Conservation (phyloP, 2,888 invertebrate species). For the Nephrotoma guestfalica region DNA sequence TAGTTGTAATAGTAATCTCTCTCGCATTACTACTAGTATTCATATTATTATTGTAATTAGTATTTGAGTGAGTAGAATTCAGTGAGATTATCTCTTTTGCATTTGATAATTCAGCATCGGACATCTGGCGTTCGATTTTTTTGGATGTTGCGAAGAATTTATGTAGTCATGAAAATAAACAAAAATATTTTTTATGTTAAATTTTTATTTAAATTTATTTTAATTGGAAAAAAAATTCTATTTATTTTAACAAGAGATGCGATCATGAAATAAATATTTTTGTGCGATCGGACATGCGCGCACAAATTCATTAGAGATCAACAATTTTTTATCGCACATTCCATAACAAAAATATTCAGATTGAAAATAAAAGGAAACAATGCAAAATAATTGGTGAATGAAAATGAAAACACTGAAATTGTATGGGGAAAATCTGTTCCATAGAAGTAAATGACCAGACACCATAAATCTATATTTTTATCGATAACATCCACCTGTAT, state of each 20-base stretch:
- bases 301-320: background rate
- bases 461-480: background rate
- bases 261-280: background rate
- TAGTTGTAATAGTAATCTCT: background rate
- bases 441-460: background rate
- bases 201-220: background rate
- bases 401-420: background rate
- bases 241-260: background rate
- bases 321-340: background rate
- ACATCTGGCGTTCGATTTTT: slow-evolving; percentile 15
- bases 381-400: background rate
- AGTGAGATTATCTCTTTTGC: slow-evolving; percentile 17
- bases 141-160: background rate
- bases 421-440: background rate
- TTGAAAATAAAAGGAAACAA: background rate
- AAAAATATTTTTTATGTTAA: background rate
- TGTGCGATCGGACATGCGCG: background rate
- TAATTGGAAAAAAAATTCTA: background rate
- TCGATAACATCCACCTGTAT: background rate
- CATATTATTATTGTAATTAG: background rate
- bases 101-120: slow-evolving; percentile 19
- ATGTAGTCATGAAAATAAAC: slow-evolving; percentile 5
- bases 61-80: slow-evolving; percentile 7
- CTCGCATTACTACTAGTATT: background rate
- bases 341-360: background rate